Conservation (phyloP, 2,797 vertebrate genomes). For the Sebastes trivittatus region DNA sequence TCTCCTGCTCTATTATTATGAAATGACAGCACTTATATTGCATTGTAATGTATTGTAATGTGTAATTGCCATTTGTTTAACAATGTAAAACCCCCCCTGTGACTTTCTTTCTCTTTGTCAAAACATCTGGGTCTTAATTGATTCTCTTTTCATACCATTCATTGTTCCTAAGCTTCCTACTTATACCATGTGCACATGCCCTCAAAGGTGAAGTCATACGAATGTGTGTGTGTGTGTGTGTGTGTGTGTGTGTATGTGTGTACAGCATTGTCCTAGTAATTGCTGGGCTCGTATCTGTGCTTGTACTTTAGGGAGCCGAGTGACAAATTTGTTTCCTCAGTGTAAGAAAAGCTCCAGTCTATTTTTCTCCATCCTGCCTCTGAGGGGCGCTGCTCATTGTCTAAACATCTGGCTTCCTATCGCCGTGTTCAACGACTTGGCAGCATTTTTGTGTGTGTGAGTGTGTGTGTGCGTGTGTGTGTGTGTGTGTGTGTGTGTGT, state of each 20-base stretch:
- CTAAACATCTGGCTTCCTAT: conserved; percentile 65
- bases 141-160: conserved; percentile 30
- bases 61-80: conserved; percentile 50
- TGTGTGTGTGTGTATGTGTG: neutral
- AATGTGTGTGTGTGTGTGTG: neutral
- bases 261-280: conserved; percentile 55
- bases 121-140: conserved; percentile 67
- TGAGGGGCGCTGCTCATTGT: conserved; percentile 64
- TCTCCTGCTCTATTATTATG: conserved; percentile 12
- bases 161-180: conserved; percentile 40
- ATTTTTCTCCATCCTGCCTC: conserved; percentile 40
- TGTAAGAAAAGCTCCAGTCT: conserved; percentile 11
- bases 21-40: conserved; percentile 39
- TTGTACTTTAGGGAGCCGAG: conserved; percentile 14
- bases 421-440: conserved; percentile 18
- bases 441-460: neutral
- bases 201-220: conserved; percentile 45
- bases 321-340: conserved; percentile 26
- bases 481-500: neutral
- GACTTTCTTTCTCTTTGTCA: conserved; percentile 52
- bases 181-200: conserved; percentile 23
- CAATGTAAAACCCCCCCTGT: conserved; percentile 1
- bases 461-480: neutral
- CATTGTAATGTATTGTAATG: conserved; percentile 31
- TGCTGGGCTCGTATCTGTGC: conserved; percentile 42